Conservation (phyloP, 2,113 vertebrate genomes). For the Thomomys bottae region DNA sequence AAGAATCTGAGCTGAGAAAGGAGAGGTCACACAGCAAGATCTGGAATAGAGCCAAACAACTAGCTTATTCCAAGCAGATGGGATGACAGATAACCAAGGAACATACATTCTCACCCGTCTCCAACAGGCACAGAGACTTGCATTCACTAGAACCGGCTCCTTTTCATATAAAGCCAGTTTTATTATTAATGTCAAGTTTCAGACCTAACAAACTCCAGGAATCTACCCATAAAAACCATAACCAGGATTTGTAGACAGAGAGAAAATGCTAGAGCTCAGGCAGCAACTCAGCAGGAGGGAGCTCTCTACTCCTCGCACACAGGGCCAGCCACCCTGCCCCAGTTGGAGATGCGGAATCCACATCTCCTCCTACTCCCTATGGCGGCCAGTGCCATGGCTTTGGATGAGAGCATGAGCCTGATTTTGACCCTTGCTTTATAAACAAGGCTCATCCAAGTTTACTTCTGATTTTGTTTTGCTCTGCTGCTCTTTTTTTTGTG, state of each 20-base stretch:
- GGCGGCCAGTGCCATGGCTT: conserved; percentile 20
- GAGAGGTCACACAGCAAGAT: neutral
- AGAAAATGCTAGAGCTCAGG: neutral
- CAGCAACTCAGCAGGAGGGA: neutral
- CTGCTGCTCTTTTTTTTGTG: conserved; percentile 27
- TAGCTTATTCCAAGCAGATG: neutral
- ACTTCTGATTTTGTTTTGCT: conserved; percentile 65
- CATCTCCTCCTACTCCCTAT: neutral
- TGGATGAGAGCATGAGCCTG: conserved; percentile 51
- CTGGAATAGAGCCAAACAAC: neutral
- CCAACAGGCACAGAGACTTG: neutral
- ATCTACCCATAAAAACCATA: neutral
- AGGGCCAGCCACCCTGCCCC: neutral
- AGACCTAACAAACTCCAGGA: neutral
- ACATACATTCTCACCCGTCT: neutral
- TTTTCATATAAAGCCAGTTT: neutral
- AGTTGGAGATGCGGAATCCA: neutral
- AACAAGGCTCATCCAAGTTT: conserved; percentile 65
- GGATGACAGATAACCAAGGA: neutral
- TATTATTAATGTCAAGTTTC: neutral
- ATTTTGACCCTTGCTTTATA: conserved; percentile 63
- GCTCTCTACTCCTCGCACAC: neutral
- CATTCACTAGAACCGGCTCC: neutral
- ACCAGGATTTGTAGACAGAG: neutral
- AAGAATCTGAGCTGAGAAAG: neutral